Evolutionary conservation across 2,113 vertebrate species (phyloP).

Genomic region (Bufo gargarizans): DNA sequence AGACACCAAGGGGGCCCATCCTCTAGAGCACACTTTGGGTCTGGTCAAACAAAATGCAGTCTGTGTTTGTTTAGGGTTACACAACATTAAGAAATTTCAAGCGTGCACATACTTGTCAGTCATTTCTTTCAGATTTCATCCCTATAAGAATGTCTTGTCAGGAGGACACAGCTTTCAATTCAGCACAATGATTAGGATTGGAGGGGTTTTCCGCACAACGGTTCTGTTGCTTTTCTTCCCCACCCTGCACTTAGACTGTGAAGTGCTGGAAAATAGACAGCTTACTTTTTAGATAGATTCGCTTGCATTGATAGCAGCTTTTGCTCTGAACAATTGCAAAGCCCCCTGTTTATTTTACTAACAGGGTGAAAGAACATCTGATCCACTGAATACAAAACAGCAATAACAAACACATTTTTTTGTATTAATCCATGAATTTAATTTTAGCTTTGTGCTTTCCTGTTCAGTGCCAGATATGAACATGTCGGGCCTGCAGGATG

Average conservation of each 20-base stretch:
- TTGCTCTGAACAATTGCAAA: constrained; percentile 41
- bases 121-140: constrained; percentile 59
- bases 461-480: background rate
- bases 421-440: background rate
- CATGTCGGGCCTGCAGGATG: background rate
- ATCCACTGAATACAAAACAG: constrained; percentile 42
- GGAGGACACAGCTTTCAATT: constrained; percentile 51
- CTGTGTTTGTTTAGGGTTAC: constrained; percentile 70
- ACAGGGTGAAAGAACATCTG: constrained; percentile 36
- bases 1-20: constrained; percentile 62
- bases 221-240: constrained; percentile 25
- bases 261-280: constrained; percentile 19
- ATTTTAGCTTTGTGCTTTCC: background rate
- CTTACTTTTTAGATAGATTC: constrained; percentile 36
- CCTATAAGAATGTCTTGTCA: constrained; percentile 62
- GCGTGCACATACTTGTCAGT: constrained; percentile 71
- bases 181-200: constrained; percentile 58
- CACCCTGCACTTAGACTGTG: background rate
- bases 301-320: constrained; percentile 41
- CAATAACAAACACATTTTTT: constrained; percentile 44
- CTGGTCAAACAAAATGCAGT: constrained; percentile 65
- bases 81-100: constrained; percentile 69
- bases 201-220: constrained; percentile 14
- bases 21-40: constrained; percentile 61
- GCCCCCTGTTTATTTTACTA: constrained; percentile 55